Base-by-base conservation (phyloP, 2,888 invertebrate genomes). In the Malthinus seriepunctatus region DNA sequence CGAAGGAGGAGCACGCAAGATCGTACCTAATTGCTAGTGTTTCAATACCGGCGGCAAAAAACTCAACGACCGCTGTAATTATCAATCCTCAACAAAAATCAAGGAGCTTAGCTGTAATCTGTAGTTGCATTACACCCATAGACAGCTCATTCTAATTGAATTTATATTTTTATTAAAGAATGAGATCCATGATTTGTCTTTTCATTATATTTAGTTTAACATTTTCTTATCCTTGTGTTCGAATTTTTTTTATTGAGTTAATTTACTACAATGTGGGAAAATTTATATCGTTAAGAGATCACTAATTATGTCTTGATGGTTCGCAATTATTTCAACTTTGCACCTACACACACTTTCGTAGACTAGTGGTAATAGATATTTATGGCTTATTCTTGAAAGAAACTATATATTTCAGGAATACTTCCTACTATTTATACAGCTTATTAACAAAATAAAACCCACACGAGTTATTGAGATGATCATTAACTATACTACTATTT, bases 21-120 rank as follows among this genome's bases (percentile, higher is more conserved):
- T 63, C 51, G 54, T 53, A 56, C 67, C 67, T 67, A 69, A 69
- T 69, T 69, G 66, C 63, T 58, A 52, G 66, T 64, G 65, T 68
- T 68, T 67, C 66, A 67, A 67, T 63, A 67, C 69, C 67, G 66
- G 65, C 60, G 67, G 67, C 69, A 66, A 69, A 69, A 65, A 63
- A 59, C 63, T 47, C 62, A 63, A 49, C 58, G 57, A 63, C 46
- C 58, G 64, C 63, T 58, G 63, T 63, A 68, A 67, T 68, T 68
- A 68, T 61, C 65, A 66, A 65, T 66, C 65, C 67, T 54, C 51
- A 55, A 37, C 51, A 23, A 38, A 42, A 50, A 46, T 51, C 47
- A 47, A 42, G 54, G 15, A 35, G 54, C 48, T 47, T 38, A 47
- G 54, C 38, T 51, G 33, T 47, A 45, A 51, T 51, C 39, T 47